Base-by-base conservation (phyloP, 2,888 invertebrate genomes). In the Digitonthophagus gazella region DNA sequence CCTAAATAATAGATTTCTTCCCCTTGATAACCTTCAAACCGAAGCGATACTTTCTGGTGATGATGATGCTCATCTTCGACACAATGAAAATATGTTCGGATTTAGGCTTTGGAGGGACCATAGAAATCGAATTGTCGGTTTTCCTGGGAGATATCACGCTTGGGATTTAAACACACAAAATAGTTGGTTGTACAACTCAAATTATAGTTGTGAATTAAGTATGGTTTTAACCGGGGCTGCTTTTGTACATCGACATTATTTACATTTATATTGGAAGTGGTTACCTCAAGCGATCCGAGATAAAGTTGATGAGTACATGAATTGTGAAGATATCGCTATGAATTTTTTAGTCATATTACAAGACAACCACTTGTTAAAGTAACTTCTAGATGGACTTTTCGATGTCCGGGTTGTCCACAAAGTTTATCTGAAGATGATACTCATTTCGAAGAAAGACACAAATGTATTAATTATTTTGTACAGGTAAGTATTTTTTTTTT, bases 301-400 rank as follows among this genome's bases (percentile, higher is more conserved):
- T 80, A 96, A 97, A 85, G 97, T 99, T 14, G 98, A 99, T 82
- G 96, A 98, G 82, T 95, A 93, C 79, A 96, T 97, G 93, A 99
- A 99, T 85, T 99, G 99, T 83, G 99, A 99, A 84, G 99, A 99
- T 81, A 97, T 99, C 75, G 99, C 99, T 8, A 98, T 99, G 97
- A 99, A 99, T 84, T 99, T 98, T 83, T 88, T 99, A 11, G 98
- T 14, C 98, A 99, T 81, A 87, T 98, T 72, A 98, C 98, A 0
- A 88, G 97, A 75, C 95, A 97, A 81, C 98, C 99, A 1, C 99
- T 99, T 0, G 95, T 99, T 2, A 99, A 99, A 88, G 97, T 98
- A 11, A 98, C 98, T 2, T 97, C 97, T 0, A 86, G 98, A 3
- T 98, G 98, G 98, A 98, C 98, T 0, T 98, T 97, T 84, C 89